Conservation (phyloP, 2,888 invertebrate genomes). For the Cryptocephalus primarius region DNA sequence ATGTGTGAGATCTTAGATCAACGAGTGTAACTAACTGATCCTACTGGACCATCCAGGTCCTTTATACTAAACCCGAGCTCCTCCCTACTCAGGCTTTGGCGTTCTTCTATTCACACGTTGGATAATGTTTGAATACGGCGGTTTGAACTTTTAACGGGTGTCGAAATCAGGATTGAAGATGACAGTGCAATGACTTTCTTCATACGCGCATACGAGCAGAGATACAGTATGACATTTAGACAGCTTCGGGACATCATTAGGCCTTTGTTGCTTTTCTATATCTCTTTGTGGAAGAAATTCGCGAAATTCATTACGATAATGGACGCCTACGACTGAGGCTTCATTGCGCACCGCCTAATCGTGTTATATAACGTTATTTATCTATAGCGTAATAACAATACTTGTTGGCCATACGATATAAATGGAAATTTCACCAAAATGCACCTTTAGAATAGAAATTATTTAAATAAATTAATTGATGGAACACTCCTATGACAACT, state of each 20-base stretch:
- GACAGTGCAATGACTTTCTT: conserved; percentile 12
- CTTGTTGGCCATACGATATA: no score
- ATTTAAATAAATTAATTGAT: no score
- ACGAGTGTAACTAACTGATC: background rate
- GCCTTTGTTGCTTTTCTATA: background rate
- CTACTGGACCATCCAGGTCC: background rate
- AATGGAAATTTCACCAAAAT: no score
- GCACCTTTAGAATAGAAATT: no score
- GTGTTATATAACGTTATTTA: no score
- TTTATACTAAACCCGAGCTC: no score
- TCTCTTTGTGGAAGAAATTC: background rate
- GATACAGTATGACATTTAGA: conserved; percentile 2
- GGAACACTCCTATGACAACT: no score
- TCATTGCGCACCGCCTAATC: no score
- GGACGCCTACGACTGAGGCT: no score
- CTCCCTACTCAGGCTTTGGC: background rate
- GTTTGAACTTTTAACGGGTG: conserved; percentile 19
- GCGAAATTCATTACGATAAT: no score
- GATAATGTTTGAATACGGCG: background rate
- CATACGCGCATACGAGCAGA: conserved; percentile 1
- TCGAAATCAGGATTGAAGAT: conserved; percentile 14
- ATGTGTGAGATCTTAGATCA: background rate
- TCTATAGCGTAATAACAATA: no score
- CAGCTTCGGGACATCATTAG: background rate
- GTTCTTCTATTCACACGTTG: background rate